Evolutionary conservation across 2,797 vertebrate genomes (phyloP), one percentile per base, ranked within the genome.

Genomic region (Labroides dimidiatus): DNA sequence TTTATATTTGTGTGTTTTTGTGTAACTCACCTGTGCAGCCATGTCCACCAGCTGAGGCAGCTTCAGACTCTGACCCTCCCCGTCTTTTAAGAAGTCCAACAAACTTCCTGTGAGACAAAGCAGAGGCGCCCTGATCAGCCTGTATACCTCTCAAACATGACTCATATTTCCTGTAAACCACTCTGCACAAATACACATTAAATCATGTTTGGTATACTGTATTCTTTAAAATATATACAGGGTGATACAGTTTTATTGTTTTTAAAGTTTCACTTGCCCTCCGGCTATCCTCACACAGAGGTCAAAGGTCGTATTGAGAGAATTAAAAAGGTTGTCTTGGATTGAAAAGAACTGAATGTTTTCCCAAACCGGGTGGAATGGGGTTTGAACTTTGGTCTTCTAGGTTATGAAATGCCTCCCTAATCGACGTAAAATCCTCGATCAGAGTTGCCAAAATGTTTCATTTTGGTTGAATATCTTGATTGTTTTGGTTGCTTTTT

Each of bases 31-130:
- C 96, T 99, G 98, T 20, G 97, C 96, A 53, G 96, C 94, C 96
- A 99, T 98, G 90, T 99, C 98, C 72, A 99, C 97, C 86, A 99
- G 89, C 27, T 99, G 95, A 65, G 97, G 97, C 79, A 99, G 91
- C 82, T 93, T 96, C 81, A 99, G 89, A 85, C 75, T 90, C 75
- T 92, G 95, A 0, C 97, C 96, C 0, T 97, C 95, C 2, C 91
- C 95, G 0, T 96, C 94, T 90, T 98, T 99, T 42, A 99, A 88
- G 87, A 98, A 99, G 80, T 98, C 97, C 93, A 99, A 81, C 88
- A 99, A 85, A 86, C 97, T 99, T 69, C 97, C 97, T 99, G 88
- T 57, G 69, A 70, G 58, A 23, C 1, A 17, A 58, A 16, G 43
- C 6, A 6, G 55, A 42, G 21, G 19, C 41, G 44, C 80, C 13